A percentile compares a stretch with the other conserved stretches of the same genome.
Evolutionary conservation across 2,888 invertebrate genomes (phyloP).

Genomic region (Mesorhabditis spiculigera): DNA sequence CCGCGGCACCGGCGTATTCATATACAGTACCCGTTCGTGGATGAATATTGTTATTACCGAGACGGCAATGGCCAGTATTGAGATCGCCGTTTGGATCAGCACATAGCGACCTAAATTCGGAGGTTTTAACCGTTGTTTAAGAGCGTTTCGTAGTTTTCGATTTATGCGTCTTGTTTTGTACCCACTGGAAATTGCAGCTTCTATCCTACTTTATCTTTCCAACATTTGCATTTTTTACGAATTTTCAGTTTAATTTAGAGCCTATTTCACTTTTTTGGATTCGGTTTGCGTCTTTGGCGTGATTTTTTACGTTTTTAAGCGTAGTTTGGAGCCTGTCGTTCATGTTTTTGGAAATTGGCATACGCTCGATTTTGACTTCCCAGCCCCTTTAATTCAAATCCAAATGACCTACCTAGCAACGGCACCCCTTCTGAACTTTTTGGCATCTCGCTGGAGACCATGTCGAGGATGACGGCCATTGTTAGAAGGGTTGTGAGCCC

Average conservation of each 20-base stretch:
- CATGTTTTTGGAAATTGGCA: not conserved
- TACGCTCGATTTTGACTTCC: not conserved
- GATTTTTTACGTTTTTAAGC: not conserved
- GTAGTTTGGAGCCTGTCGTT: not conserved
- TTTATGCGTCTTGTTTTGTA: too few relatives aligned
- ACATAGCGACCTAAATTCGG: slow-evolving; percentile 28
- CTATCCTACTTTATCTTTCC: too few relatives aligned
- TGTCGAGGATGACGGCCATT: slow-evolving; percentile 45
- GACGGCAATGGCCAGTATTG: slow-evolving; percentile 34
- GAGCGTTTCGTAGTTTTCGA: too few relatives aligned
- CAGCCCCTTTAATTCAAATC: too few relatives aligned
- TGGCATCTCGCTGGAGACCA: slow-evolving; percentile 44
- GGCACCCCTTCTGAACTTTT: slow-evolving; percentile 41
- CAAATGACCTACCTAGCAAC: slow-evolving; percentile 20
- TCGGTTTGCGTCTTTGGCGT: too few relatives aligned
- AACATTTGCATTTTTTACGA: not conserved
- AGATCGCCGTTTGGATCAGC: slow-evolving; percentile 37
- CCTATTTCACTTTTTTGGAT: too few relatives aligned
- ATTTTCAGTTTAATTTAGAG: not conserved
- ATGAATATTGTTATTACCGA: slow-evolving; percentile 39
- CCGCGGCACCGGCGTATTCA: slow-evolving; percentile 29
- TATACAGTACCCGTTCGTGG: slow-evolving; percentile 36
- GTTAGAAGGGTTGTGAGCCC: slow-evolving; percentile 45
- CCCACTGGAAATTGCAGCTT: too few relatives aligned
- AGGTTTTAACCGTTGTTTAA: too few relatives aligned